phyloP scores from a whole-genome alignment of 2,113 vertebrate species.

The Nothocercus julius region DNA sequence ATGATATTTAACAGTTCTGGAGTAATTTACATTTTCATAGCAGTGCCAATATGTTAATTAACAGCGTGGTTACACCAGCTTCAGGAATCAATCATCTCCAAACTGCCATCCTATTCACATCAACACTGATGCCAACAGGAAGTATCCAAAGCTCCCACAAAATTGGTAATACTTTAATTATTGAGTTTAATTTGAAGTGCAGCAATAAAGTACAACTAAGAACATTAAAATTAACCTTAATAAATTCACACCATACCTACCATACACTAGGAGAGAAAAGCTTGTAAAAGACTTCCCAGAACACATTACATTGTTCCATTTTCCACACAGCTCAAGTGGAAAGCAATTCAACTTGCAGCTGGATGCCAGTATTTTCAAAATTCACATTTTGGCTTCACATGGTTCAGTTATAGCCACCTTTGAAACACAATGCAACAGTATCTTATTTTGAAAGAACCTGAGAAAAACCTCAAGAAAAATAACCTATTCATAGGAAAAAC shows the following conservation, averaged over 20 bases:
- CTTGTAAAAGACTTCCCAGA: background rate
- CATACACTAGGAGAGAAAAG: background rate
- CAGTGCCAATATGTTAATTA: slow-evolving; percentile 53
- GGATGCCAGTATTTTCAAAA: background rate
- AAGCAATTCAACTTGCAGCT: background rate
- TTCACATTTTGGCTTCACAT: background rate
- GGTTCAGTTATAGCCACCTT: background rate
- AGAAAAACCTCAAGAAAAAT: slow-evolving; percentile 12
- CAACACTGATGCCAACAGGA: background rate
- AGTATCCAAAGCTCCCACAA: background rate
- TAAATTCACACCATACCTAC: background rate
- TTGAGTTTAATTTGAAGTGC: slow-evolving; percentile 14
- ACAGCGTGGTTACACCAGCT: background rate
- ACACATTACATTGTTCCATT: background rate
- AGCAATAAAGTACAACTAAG: slow-evolving; percentile 10
- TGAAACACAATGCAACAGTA: background rate
- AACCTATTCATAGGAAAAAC: slow-evolving; percentile 20
- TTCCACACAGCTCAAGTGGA: background rate
- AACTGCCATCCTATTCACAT: background rate
- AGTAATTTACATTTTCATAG: slow-evolving; percentile 49
- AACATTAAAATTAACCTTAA: background rate
- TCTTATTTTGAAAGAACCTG: background rate
- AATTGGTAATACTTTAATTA: background rate
- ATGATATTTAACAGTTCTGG: slow-evolving; percentile 20
- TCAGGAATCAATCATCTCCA: slow-evolving; percentile 21